Evolutionary conservation across 2,888 invertebrate genomes (phyloP).

Genomic region (Schizotus pectinicornis): DNA sequence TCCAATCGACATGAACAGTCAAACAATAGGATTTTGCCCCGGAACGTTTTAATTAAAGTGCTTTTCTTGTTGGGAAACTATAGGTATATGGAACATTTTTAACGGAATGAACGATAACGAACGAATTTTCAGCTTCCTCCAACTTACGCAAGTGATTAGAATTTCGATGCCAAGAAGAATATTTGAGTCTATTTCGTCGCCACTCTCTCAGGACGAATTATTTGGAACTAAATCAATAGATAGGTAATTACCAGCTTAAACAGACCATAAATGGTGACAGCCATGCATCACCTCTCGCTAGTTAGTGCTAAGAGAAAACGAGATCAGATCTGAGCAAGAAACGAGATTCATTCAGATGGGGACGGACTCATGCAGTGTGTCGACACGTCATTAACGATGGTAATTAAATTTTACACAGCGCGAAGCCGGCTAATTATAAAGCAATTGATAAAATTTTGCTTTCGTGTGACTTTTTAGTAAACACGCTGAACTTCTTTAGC

Average conservation of each 20-base stretch:
- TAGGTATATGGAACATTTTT: background rate
- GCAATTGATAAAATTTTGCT: conserved; percentile 11
- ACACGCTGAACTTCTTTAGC: background rate
- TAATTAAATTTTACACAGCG: conserved; percentile 20
- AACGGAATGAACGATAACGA: too few species aligned
- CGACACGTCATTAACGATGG: conserved; percentile 20
- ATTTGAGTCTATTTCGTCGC: too few species aligned
- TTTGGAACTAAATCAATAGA: too few species aligned
- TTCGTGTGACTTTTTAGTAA: background rate
- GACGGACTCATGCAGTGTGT: conserved; percentile 8
- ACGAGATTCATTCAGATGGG: conserved; percentile 14
- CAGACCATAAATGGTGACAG: too few species aligned
- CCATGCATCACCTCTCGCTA: too few species aligned
- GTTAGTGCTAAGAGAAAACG: background rate
- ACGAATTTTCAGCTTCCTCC: too few species aligned
- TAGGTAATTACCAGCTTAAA: too few species aligned
- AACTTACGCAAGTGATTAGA: too few species aligned
- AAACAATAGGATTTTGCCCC: conserved; percentile 11
- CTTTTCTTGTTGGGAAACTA: conserved; percentile 1
- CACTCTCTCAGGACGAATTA: too few species aligned
- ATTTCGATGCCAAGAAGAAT: too few species aligned
- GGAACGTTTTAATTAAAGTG: conserved; percentile 18
- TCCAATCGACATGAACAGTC: conserved; percentile 1
- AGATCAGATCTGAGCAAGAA: conserved; percentile 10
- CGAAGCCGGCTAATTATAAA: conserved; percentile 14